These are phyloP conservation scores for Zaprionus tsacasi DNA, from an alignment of 1,140 invertebrate species.

Conservation along the genomic window DNA sequence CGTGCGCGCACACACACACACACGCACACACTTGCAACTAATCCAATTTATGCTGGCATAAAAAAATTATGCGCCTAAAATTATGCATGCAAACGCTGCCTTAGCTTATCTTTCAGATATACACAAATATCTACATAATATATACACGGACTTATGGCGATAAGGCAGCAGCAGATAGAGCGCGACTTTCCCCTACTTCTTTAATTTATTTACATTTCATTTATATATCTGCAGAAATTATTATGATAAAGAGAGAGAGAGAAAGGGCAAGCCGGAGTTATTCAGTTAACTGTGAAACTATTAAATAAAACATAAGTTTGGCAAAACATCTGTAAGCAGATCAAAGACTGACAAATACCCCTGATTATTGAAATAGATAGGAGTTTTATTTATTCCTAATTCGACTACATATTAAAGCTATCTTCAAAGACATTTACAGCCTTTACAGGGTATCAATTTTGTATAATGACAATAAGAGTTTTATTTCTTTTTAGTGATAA, in stretches of 20 bases:
- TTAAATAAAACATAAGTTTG: slow-evolving; percentile 1
- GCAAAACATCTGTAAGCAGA: not conserved
- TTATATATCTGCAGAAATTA: slow-evolving; percentile 7
- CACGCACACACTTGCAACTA: slow-evolving; percentile 21
- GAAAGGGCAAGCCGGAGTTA: not conserved
- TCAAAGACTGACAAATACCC: not conserved
- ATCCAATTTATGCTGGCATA: slow-evolving; percentile 46
- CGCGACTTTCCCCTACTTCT: not conserved
- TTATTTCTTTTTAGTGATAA: no score
- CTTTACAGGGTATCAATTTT: no score
- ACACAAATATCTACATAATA: slow-evolving; percentile 42
- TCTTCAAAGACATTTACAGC: no score
- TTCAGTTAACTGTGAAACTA: slow-evolving; percentile 8
- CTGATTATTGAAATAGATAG: not conserved
- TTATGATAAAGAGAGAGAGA: not conserved
- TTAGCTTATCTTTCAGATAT: slow-evolving; percentile 44
- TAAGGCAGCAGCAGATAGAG: slow-evolving; percentile 2
- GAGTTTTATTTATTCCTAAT: no score
- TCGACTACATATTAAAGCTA: no score
- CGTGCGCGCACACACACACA: not conserved
- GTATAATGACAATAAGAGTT: no score
- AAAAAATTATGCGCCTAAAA: slow-evolving; percentile 48
- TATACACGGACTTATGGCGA: slow-evolving; percentile 16
- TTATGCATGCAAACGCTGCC: slow-evolving; percentile 53
- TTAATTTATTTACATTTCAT: slow-evolving; percentile 14